Conservation (phyloP, 2,113 vertebrate species). For the Coptodon bakossiorum region DNA sequence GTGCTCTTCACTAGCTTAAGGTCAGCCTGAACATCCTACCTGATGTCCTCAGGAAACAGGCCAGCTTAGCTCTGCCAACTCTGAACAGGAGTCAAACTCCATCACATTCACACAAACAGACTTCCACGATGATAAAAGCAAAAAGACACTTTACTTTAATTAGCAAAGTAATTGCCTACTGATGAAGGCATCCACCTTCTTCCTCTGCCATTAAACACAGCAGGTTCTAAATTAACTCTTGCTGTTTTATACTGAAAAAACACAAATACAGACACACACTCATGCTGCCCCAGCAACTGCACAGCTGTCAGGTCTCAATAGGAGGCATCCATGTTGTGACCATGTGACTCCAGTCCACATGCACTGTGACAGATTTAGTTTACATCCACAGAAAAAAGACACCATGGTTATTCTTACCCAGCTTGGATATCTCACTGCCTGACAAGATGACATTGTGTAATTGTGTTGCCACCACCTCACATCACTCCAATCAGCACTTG, state of each 20-base stretch:
- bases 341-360: slow-evolving; percentile 29
- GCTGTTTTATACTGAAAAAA: neutral
- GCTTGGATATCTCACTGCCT: neutral
- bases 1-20: neutral
- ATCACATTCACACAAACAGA: neutral
- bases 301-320: slow-evolving; percentile 33
- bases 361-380: slow-evolving; percentile 34
- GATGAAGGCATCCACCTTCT: neutral
- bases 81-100: neutral
- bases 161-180: neutral
- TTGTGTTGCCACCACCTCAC: neutral
- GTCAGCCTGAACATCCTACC: neutral
- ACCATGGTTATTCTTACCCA: slow-evolving; percentile 13
- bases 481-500: slow-evolving; percentile 5
- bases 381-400: slow-evolving; percentile 1
- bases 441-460: neutral
- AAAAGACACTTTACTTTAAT: neutral
- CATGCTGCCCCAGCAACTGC: neutral
- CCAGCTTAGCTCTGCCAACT: neutral
- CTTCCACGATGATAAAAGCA: neutral
- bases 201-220: neutral
- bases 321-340: slow-evolving; percentile 16
- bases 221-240: neutral
- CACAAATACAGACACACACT: neutral
- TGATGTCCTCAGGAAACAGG: neutral